These are phyloP conservation scores for Sebastes paucispinis DNA, from an alignment of 2,797 vertebrate species.

Conservation along the genomic window DNA sequence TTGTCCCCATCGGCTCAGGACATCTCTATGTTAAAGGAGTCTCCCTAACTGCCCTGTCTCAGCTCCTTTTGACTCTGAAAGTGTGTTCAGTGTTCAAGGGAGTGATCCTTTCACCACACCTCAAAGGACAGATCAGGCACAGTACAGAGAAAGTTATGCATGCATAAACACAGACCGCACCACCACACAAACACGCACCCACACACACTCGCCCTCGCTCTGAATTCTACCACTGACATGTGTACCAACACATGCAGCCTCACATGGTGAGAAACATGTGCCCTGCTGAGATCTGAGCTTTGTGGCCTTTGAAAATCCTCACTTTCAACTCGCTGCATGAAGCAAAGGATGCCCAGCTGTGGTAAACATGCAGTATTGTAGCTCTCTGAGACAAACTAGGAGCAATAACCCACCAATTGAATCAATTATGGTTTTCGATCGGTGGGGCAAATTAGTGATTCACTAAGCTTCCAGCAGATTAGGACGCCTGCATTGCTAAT, in stretches of 20 bases:
- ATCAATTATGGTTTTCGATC: constrained; percentile 56
- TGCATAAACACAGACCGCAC: not conserved
- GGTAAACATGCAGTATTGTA: constrained; percentile 17
- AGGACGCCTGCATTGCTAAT: constrained; percentile 55
- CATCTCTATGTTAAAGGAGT: not conserved
- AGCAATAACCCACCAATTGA: constrained; percentile 42
- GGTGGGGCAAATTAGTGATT: constrained; percentile 41
- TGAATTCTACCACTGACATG: constrained; percentile 48
- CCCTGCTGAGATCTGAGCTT: constrained; percentile 66
- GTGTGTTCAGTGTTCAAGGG: not conserved
- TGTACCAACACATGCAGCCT: constrained; percentile 55
- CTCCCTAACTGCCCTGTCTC: constrained; percentile 4
- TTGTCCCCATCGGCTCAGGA: not conserved
- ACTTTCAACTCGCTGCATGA: constrained; percentile 45
- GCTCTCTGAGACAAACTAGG: constrained; percentile 11
- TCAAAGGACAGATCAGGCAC: not conserved
- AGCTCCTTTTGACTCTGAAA: not conserved
- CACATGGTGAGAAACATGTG: constrained; percentile 60
- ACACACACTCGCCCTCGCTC: not conserved
- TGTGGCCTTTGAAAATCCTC: constrained; percentile 65
- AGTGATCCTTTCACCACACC: constrained; percentile 15
- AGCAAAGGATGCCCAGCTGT: constrained; percentile 47
- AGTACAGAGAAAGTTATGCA: not conserved
- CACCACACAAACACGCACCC: not conserved
- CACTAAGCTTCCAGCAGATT: constrained; percentile 32